phyloP scores from a whole-genome alignment of 2,888 invertebrate species.

The Acanthosepion lycidas region DNA sequence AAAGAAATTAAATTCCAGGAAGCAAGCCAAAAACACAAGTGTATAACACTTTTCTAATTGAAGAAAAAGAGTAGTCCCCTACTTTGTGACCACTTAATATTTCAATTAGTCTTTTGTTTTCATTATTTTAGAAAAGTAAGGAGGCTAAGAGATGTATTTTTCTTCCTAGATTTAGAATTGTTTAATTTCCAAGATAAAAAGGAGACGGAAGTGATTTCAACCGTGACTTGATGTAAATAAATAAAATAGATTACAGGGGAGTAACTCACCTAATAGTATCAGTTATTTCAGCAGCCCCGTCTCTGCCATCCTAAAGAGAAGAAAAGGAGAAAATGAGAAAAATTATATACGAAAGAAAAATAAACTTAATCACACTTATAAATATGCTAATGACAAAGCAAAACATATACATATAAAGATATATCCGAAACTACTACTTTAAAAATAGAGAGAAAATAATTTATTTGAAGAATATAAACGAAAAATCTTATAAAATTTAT shows the following conservation, averaged over 20 bases:
- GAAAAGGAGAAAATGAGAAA: not conserved
- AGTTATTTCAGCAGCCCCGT: constrained; percentile 91
- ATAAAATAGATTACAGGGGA: not conserved
- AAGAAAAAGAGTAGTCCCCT: not conserved
- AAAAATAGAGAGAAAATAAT: not conserved
- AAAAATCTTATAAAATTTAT: not conserved
- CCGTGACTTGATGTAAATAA: not conserved
- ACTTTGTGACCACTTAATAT: not conserved
- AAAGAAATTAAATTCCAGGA: not conserved
- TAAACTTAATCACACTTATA: not conserved
- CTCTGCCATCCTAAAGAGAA: constrained; percentile 75
- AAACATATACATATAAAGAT: not conserved
- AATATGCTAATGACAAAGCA: not conserved
- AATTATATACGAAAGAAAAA: not conserved
- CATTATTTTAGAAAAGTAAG: not conserved
- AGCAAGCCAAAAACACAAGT: not conserved
- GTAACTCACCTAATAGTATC: constrained; percentile 87
- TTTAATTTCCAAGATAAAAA: not conserved
- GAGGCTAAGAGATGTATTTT: not conserved
- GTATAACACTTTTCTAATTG: not conserved
- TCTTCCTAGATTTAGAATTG: not conserved
- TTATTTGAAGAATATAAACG: not conserved
- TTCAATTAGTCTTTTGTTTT: not conserved
- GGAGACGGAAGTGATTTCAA: not conserved
- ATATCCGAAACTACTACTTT: too few species aligned